These are phyloP conservation scores for Leptopilina syphax DNA, from an alignment of 2,888 invertebrate genomes.

Conservation along the genomic window DNA sequence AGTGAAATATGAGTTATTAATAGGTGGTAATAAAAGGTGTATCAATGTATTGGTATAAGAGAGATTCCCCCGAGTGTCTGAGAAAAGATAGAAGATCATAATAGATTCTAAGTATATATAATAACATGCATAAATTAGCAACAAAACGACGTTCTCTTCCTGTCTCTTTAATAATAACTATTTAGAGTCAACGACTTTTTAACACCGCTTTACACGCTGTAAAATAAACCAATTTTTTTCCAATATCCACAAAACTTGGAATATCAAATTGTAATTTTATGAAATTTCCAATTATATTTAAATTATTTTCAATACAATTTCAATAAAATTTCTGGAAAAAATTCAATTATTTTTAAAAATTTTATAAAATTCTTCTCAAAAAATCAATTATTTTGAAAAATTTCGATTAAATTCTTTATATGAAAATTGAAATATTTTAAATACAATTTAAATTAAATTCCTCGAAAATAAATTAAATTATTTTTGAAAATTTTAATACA, in stretches of 20 bases:
- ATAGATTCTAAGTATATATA: constrained; percentile 25
- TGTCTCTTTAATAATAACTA: constrained; percentile 6
- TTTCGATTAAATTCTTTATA: too few relatives aligned
- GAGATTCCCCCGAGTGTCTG: constrained; percentile 1
- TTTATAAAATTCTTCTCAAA: too few relatives aligned
- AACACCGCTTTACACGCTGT: neutral
- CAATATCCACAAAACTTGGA: neutral
- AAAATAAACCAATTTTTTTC: neutral
- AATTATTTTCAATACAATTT: neutral
- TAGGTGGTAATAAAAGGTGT: neutral
- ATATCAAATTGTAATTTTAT: neutral
- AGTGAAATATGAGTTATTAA: constrained; percentile 26
- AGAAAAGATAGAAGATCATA: neutral
- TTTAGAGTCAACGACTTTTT: neutral
- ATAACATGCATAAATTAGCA: constrained; percentile 29
- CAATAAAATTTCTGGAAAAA: too few relatives aligned
- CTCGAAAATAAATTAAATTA: too few relatives aligned
- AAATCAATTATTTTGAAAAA: too few relatives aligned
- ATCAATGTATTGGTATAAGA: constrained; percentile 16
- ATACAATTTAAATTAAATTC: too few relatives aligned
- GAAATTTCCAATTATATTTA: neutral
- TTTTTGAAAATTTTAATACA: too few relatives aligned
- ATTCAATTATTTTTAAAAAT: too few relatives aligned
- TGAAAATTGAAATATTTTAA: too few relatives aligned
- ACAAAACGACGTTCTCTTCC: constrained; percentile 16